Evolutionary conservation across 2,113 vertebrate genomes (phyloP).

Genomic region (Rissa tridactyla): DNA sequence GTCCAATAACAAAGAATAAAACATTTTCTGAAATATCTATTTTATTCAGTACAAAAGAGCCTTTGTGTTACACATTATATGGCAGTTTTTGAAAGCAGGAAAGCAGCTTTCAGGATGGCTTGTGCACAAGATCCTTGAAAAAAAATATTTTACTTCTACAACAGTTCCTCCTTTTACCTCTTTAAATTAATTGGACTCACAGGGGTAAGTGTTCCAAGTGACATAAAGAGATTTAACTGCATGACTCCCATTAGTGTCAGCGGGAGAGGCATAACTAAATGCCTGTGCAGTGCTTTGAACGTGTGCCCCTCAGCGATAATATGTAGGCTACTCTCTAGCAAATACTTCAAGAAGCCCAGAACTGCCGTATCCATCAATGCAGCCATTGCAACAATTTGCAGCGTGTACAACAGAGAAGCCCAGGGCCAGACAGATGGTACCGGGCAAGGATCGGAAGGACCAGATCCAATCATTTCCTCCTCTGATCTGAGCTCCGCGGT

Average conservation of each 20-base stretch:
- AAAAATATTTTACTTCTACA: constrained; percentile 1
- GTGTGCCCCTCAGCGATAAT: background rate
- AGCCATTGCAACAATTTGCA: background rate
- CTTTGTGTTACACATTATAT: background rate
- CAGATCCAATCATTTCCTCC: background rate
- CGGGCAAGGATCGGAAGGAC: background rate
- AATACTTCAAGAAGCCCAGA: background rate
- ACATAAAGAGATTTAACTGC: constrained; percentile 52
- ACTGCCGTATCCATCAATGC: background rate
- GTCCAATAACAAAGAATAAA: background rate
- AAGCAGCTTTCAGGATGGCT: background rate
- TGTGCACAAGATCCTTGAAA: background rate
- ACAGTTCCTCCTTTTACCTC: constrained; percentile 18
- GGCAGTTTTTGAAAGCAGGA: background rate
- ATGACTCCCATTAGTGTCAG: constrained; percentile 58
- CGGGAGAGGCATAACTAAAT: constrained; percentile 35
- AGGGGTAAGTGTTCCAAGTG: constrained; percentile 18
- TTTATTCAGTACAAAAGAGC: constrained; percentile 13
- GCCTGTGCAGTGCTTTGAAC: background rate
- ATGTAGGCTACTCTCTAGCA: background rate
- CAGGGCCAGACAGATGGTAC: background rate
- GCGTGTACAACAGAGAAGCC: background rate
- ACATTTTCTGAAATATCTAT: background rate
- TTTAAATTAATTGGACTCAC: constrained; percentile 40
- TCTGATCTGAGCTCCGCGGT: background rate